Percentiles rank a stretch among this genome's conserved stretches.
phyloP scores from a whole-genome alignment of 2,113 vertebrate genomes.

The Larimichthys crocea region DNA sequence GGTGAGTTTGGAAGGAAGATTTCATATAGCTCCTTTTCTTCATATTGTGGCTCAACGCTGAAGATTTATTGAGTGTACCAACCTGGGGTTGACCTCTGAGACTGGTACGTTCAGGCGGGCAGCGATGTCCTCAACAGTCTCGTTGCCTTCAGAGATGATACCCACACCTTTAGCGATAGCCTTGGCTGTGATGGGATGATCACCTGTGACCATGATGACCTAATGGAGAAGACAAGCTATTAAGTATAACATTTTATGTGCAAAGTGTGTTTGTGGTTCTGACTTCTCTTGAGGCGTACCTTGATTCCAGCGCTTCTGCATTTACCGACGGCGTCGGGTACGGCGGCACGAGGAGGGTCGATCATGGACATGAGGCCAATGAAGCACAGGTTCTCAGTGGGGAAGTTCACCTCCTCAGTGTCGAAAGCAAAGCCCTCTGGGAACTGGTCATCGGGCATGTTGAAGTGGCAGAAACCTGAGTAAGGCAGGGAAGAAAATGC shows the following conservation, averaged over 20 bases:
- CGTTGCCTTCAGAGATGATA: constrained; percentile 95
- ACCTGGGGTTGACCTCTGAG: constrained; percentile 93
- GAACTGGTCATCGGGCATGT: constrained; percentile 88
- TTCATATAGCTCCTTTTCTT: not conserved
- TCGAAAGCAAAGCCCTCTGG: constrained; percentile 90
- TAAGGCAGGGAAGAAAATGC: not conserved
- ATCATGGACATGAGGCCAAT: constrained; percentile 97
- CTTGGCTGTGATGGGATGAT: constrained; percentile 96
- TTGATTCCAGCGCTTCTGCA: constrained; percentile 95
- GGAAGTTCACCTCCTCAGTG: constrained; percentile 91
- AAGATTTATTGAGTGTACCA: not conserved
- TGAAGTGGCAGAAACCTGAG: constrained; percentile 91
- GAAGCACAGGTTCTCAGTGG: constrained; percentile 90
- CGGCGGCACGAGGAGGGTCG: constrained; percentile 90
- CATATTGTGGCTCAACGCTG: too few relatives aligned
- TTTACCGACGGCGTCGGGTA: constrained; percentile 92
- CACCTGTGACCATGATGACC: constrained; percentile 97
- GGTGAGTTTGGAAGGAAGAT: not conserved
- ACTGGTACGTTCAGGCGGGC: constrained; percentile 91
- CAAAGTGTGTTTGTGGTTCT: not conserved
- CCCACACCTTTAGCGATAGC: constrained; percentile 96
- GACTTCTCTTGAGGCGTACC: constrained; percentile 68
- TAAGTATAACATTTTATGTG: too few relatives aligned
- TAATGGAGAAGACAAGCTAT: constrained; percentile 38
- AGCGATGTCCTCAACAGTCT: constrained; percentile 94